Percentiles rank a stretch among this genome's conserved stretches.
Evolutionary conservation across 1,140 invertebrate species (phyloP).

Genomic region (Aculops lycopersici): DNA sequence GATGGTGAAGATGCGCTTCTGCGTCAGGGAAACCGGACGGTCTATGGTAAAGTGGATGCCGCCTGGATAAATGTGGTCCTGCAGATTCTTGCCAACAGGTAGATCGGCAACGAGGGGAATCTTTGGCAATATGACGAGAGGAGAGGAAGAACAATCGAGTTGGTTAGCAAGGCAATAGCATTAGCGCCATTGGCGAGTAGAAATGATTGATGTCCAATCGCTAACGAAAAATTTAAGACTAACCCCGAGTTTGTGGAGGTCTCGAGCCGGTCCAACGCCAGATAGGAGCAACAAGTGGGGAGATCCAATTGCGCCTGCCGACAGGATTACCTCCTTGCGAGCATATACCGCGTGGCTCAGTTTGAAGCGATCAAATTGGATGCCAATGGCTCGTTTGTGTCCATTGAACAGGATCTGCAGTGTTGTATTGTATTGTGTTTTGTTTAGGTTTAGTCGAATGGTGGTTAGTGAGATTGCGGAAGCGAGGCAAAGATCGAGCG

Average conservation of each 20-base stretch:
- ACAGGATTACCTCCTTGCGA: conserved; percentile 49
- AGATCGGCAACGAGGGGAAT: conserved; percentile 25
- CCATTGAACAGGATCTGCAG: conserved; percentile 42
- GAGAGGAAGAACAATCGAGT: too few relatives aligned
- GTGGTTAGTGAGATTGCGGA: too few relatives aligned
- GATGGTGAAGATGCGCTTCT: conserved; percentile 10
- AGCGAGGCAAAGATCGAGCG: too few relatives aligned
- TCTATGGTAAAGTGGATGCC: conserved; percentile 11
- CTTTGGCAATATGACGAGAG: too few relatives aligned
- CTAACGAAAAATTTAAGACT: too few relatives aligned
- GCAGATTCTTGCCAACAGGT: conserved; percentile 49
- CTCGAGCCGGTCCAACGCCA: conserved; percentile 46
- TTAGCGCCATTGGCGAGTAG: too few relatives aligned
- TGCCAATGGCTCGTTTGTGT: conserved; percentile 43
- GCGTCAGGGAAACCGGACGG: conserved; percentile 10
- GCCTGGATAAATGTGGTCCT: conserved; percentile 15
- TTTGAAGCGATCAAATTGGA: conserved; percentile 42
- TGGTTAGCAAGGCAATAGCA: too few relatives aligned
- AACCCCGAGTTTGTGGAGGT: conserved; percentile 29
- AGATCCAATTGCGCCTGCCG: conserved; percentile 54
- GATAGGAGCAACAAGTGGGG: conserved; percentile 69
- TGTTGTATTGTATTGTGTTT: too few relatives aligned
- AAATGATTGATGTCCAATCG: too few relatives aligned
- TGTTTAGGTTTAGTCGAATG: too few relatives aligned
- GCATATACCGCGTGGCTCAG: conserved; percentile 33